Evolutionary conservation across 2,113 vertebrate genomes (phyloP).

Genomic region (Trochalopteron elliotii): DNA sequence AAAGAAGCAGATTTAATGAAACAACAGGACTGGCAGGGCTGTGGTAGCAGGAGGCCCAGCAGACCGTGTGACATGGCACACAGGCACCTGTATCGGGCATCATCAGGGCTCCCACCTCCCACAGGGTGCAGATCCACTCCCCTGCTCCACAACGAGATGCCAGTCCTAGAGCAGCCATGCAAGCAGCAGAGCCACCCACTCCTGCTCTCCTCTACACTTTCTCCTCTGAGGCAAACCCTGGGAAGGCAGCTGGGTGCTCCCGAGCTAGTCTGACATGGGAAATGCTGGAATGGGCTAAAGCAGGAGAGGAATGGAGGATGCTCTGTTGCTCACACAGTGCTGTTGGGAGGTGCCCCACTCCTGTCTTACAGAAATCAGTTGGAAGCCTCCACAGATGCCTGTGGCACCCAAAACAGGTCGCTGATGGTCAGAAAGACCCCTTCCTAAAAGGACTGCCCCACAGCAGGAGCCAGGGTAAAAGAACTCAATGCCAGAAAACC

Average conservation of each 20-base stretch:
- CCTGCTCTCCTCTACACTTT: background rate
- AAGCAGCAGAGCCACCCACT: background rate
- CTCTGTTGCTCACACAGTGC: background rate
- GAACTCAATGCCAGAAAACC: background rate
- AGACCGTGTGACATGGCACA: accelerated
- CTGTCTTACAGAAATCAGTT: background rate
- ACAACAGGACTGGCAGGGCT: background rate
- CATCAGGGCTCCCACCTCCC: accelerated
- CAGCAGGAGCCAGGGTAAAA: background rate
- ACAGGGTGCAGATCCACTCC: background rate
- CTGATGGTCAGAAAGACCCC: background rate
- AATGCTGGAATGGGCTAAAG: background rate
- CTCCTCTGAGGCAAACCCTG: background rate
- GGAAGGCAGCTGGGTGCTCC: background rate
- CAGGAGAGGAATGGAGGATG: background rate
- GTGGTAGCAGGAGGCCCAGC: accelerated
- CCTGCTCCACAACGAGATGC: background rate
- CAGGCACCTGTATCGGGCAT: background rate
- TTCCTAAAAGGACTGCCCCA: background rate
- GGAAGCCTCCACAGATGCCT: background rate
- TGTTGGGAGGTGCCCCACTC: background rate
- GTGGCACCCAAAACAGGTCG: background rate
- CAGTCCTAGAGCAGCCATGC: background rate
- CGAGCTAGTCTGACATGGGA: background rate
- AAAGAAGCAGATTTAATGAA: conserved; percentile 11